Percentiles rank a stretch among this genome's conserved stretches.
These are phyloP conservation scores for Carollia perspicillata DNA, from an alignment of 2,113 vertebrate genomes.

Conservation along the genomic window DNA sequence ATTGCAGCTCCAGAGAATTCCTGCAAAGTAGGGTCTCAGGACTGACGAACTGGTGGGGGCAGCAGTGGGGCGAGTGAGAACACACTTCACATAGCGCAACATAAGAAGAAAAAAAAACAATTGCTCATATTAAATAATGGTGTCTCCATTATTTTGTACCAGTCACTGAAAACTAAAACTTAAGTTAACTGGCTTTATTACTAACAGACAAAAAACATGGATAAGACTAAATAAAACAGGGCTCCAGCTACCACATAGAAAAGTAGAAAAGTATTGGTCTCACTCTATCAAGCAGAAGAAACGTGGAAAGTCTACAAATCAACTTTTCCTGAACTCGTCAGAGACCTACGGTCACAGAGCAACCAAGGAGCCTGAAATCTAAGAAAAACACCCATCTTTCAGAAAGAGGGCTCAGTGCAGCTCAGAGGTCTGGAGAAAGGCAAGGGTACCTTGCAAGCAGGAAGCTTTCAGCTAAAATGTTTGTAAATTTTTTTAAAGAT, in stretches of 20 bases:
- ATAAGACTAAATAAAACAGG: neutral
- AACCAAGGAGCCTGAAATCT: neutral
- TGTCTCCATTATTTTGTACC: neutral
- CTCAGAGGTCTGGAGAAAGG: neutral
- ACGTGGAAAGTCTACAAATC: neutral
- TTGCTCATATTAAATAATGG: neutral
- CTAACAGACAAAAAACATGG: neutral
- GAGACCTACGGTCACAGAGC: neutral
- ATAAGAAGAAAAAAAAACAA: neutral
- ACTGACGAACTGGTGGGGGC: too few species aligned
- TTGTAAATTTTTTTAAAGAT: neutral
- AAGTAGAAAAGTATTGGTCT: neutral
- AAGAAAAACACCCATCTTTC: neutral
- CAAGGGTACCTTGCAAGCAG: rapidly evolving
- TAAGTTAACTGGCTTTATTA: neutral
- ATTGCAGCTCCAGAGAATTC: neutral
- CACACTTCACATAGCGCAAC: neutral
- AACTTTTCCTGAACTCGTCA: neutral
- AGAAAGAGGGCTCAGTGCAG: neutral
- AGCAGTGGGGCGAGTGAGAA: neutral
- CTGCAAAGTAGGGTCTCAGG: neutral
- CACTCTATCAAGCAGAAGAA: neutral
- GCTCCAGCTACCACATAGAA: neutral
- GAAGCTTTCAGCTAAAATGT: neutral
- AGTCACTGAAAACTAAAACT: neutral